phyloP scores from a whole-genome alignment of 2,888 invertebrate genomes.

The Sinohyriopsis cumingii region DNA sequence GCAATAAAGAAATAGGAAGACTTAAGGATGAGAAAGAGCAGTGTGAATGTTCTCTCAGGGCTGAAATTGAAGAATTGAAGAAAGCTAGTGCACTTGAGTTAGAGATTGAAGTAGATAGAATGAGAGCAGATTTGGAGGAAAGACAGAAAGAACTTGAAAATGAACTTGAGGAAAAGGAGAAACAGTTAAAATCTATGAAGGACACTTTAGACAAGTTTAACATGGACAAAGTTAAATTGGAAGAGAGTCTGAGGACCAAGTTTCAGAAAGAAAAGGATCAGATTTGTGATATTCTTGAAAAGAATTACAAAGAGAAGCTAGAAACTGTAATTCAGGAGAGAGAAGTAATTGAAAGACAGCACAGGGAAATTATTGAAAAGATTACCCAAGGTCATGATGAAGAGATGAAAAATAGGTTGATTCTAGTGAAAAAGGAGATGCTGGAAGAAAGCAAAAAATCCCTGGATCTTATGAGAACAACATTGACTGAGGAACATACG shows the following conservation, averaged over 20 bases:
- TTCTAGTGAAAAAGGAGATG: constrained; percentile 23
- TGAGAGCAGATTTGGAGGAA: constrained; percentile 14
- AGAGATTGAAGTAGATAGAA: constrained; percentile 73
- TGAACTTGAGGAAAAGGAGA: constrained; percentile 54
- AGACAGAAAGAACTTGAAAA: constrained; percentile 56
- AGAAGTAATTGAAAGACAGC: constrained; percentile 28
- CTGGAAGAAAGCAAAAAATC: constrained; percentile 30
- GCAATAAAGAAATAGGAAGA: constrained; percentile 21
- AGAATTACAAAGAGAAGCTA: constrained; percentile 49
- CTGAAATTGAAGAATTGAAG: constrained; percentile 48
- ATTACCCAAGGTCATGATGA: constrained; percentile 21
- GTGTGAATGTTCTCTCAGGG: constrained; percentile 24
- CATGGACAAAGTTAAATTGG: constrained; percentile 32
- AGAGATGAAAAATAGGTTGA: constrained; percentile 26
- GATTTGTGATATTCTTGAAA: constrained; percentile 38
- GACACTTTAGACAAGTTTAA: constrained; percentile 24
- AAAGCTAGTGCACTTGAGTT: constrained; percentile 68
- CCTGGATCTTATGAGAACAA: constrained; percentile 26
- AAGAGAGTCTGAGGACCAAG: constrained; percentile 35
- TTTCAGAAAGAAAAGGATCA: constrained; percentile 48
- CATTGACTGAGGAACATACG: constrained; percentile 20
- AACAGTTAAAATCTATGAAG: constrained; percentile 64
- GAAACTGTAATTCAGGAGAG: constrained; percentile 80
- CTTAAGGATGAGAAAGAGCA: constrained; percentile 25
- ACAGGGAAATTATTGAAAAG: constrained; percentile 20